Evolutionary conservation across 2,888 invertebrate species (phyloP), one percentile per base, ranked within the genome.

Genomic region (Anorthoa munda): DNA sequence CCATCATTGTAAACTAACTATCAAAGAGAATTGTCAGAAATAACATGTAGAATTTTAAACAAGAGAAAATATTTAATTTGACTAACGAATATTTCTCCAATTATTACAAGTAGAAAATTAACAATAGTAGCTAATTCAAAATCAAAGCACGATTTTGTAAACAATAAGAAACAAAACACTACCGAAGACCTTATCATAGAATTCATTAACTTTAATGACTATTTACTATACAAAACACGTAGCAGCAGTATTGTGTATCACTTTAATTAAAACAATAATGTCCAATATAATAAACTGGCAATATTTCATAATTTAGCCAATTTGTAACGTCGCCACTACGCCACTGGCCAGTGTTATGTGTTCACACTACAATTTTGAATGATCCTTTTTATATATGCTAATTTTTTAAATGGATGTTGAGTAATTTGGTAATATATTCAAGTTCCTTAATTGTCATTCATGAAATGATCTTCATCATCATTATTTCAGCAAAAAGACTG

Each of bases 261-360:
- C 21, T 73, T 82, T 88, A 88, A 87, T 87, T 88, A 87, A 82
- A 85, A 85, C 87, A 86, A 83, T 81, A 77, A 79, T 73, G 78
- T 72, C 39, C 79, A 72, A 74, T 83, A 75, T 77, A 69, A 75
- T 82, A 78, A 72, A 77, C 67, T 67, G 66, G 78, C 77, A 61
- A 80, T 87, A 86, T 79, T 85, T 87, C 81, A 86, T 78, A 81
- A 87, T 87, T 84, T 66, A 83, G 81, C 85, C 81, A 87, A 87
- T 87, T 88, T 88, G 79, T 70, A 60, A 58, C 56, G 78, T 73
- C 71, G 61, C 60, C 56, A 50, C 53, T 63, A 31, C 53, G 23
- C 2, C 58, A 68, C 39, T 63, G 63, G 45, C 26, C 66, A 68
- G 31, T 31, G 45, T 61, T 45, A 58, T 26, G 59, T 66, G 51